Percentiles rank a stretch among this genome's conserved stretches.
Conservation (phyloP, 2,113 vertebrate genomes). For the Columba livia region DNA sequence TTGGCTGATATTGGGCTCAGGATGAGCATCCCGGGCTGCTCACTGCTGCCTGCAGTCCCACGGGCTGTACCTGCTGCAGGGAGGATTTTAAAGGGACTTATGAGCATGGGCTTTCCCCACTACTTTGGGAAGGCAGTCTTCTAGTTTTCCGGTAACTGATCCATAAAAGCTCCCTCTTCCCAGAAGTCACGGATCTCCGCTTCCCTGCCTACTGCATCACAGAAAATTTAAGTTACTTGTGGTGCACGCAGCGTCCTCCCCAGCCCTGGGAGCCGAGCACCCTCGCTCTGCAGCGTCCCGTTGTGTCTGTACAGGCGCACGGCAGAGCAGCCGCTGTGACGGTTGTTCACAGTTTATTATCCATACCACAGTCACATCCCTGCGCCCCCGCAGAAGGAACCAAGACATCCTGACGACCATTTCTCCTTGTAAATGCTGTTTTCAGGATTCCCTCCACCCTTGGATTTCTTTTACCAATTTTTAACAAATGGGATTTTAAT, state of each 20-base stretch:
- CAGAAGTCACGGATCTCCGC: background rate
- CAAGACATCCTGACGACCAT: background rate
- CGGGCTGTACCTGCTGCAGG: background rate
- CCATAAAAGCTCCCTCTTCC: background rate
- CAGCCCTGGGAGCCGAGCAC: background rate
- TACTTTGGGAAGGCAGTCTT: background rate
- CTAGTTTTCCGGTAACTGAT: background rate
- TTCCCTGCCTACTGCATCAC: background rate
- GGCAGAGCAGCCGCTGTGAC: background rate
- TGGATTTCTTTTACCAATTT: background rate
- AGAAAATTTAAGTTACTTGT: background rate
- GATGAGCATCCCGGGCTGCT: background rate
- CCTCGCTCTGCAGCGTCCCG: background rate
- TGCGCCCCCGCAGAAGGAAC: background rate
- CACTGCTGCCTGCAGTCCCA: fast-evolving
- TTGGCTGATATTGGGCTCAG: background rate
- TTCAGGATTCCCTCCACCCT: background rate
- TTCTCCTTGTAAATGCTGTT: background rate
- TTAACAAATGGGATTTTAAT: background rate
- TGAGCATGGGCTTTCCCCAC: background rate
- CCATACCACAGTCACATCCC: background rate
- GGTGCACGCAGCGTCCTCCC: background rate
- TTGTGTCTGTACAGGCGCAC: fast-evolving
- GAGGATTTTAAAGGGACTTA: background rate
- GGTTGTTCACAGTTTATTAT: fast-evolving